Evolutionary conservation across 1,140 invertebrate genomes (phyloP).

Genomic region (Drosophila athabasca): DNA sequence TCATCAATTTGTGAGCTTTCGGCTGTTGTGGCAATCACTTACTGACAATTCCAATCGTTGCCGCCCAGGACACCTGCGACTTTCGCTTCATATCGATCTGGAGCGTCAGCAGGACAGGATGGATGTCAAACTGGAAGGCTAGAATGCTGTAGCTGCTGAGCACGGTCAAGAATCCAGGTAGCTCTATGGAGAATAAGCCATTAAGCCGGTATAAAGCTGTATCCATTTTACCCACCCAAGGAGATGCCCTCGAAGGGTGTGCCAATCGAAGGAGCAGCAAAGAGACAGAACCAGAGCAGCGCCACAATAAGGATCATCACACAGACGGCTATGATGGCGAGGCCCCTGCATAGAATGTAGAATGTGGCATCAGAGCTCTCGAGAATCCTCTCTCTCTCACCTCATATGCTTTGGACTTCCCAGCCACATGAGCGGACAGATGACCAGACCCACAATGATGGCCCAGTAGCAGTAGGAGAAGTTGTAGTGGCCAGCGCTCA

Average conservation of each 20-base stretch:
- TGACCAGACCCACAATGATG: constrained; percentile 87
- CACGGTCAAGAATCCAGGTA: constrained; percentile 84
- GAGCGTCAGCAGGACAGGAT: constrained; percentile 90
- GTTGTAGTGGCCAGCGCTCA: constrained; percentile 86
- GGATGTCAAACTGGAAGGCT: constrained; percentile 91
- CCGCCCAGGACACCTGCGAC: constrained; percentile 86
- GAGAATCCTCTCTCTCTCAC: constrained; percentile 83
- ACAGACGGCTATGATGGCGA: constrained; percentile 86
- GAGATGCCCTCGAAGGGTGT: constrained; percentile 71
- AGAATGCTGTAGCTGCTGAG: constrained; percentile 86
- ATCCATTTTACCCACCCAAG: constrained; percentile 41
- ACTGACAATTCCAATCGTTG: constrained; percentile 88
- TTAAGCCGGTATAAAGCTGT: too few relatives aligned
- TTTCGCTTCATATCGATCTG: constrained; percentile 91
- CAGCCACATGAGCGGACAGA: constrained; percentile 92
- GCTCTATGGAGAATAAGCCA: constrained; percentile 31
- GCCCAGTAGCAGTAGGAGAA: constrained; percentile 92
- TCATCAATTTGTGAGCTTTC: too few relatives aligned
- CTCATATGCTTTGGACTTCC: constrained; percentile 93
- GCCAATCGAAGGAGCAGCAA: constrained; percentile 60
- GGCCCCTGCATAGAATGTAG: constrained; percentile 81
- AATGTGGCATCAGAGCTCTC: background rate
- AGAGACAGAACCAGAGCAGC: constrained; percentile 84
- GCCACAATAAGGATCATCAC: constrained; percentile 86
- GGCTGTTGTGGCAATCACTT: constrained; percentile 41